phyloP scores from a whole-genome alignment of 2,113 vertebrate genomes.

The Dipodomys merriami region DNA sequence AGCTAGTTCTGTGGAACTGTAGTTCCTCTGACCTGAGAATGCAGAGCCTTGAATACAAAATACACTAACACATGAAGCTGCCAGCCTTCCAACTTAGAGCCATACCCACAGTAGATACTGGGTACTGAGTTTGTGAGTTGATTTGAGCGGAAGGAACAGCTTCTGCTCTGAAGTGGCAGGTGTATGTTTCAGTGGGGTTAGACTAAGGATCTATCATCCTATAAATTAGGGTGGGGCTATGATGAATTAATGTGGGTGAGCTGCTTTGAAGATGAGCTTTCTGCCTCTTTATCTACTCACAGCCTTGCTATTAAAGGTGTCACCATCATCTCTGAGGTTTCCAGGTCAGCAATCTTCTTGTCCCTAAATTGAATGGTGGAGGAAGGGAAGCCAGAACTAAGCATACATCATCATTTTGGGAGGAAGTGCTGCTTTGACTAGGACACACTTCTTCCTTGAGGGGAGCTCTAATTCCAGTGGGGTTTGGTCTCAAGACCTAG shows the following conservation, averaged over 20 bases:
- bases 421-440: not conserved
- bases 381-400: constrained; percentile 27
- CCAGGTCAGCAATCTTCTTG: constrained; percentile 63
- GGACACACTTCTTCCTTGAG: not conserved
- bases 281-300: constrained; percentile 64
- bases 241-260: constrained; percentile 55
- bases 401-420: constrained; percentile 41
- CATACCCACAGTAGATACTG: not conserved
- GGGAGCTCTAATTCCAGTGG: constrained; percentile 35
- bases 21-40: constrained; percentile 32
- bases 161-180: constrained; percentile 35
- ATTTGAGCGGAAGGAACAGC: not conserved
- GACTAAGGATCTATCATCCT: constrained; percentile 37
- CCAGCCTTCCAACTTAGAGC: not conserved
- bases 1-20: constrained; percentile 6
- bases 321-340: constrained; percentile 65
- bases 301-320: constrained; percentile 73
- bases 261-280: constrained; percentile 77
- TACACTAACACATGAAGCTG: not conserved
- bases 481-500: constrained; percentile 14
- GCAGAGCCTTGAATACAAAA: constrained; percentile 29
- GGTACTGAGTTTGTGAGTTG: not conserved
- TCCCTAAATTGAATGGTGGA: constrained; percentile 42
- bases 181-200: not conserved
- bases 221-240: constrained; percentile 58